Percentiles rank a stretch among this genome's conserved stretches.
These are phyloP conservation scores for Odontesthes bonariensis DNA, from an alignment of 2,113 vertebrate species.

Conservation along the genomic window DNA sequence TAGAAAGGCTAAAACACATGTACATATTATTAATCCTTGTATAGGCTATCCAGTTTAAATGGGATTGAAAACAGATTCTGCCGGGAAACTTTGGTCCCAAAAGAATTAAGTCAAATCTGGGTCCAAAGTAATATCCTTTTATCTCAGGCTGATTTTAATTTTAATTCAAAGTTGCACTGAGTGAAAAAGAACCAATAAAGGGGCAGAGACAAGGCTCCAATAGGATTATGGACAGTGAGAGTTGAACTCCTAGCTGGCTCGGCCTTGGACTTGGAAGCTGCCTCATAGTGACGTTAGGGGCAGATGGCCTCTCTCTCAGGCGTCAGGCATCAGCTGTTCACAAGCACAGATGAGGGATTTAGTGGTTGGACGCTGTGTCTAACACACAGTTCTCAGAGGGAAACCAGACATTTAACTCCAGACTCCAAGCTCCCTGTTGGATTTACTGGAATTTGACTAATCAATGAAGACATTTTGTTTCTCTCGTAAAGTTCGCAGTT, in stretches of 20 bases:
- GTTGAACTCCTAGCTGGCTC: constrained; percentile 39
- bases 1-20: constrained; percentile 1
- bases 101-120: neutral
- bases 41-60: neutral
- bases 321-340: constrained; percentile 65
- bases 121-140: neutral
- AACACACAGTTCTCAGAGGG: constrained; percentile 31
- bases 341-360: constrained; percentile 47
- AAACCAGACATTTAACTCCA: constrained; percentile 19
- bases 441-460: constrained; percentile 4
- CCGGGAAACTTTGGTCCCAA: neutral
- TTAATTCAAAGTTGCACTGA: neutral
- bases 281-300: constrained; percentile 27
- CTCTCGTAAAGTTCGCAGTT: neutral
- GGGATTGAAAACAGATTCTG: neutral
- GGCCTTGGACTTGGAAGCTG: constrained; percentile 67
- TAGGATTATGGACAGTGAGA: constrained; percentile 30
- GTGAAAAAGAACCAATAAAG: constrained; percentile 13
- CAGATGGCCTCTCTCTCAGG: constrained; percentile 68
- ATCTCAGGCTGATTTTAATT: neutral
- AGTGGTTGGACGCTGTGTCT: constrained; percentile 20
- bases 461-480: constrained; percentile 6
- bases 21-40: neutral
- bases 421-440: neutral
- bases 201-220: neutral